These are phyloP conservation scores for Synergus laeviventris DNA, from an alignment of 2,888 invertebrate species.

Conservation along the genomic window DNA sequence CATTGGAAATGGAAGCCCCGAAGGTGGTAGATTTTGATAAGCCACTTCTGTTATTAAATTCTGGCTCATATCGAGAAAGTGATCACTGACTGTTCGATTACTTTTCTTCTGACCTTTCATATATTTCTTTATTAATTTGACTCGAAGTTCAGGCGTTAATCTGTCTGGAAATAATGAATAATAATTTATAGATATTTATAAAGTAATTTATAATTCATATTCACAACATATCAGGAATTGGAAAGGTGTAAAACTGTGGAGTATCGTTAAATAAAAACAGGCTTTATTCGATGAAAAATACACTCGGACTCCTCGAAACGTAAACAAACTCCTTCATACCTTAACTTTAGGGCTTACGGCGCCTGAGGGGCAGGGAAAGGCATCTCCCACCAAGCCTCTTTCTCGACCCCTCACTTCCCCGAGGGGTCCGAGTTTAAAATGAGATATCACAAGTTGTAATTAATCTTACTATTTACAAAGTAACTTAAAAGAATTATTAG, in stretches of 20 bases:
- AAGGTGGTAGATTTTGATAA: conserved; percentile 69
- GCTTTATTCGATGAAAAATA: conserved; percentile 2
- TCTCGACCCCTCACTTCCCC: too few species aligned
- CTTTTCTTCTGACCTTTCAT: not conserved
- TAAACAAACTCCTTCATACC: too few species aligned
- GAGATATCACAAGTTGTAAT: not conserved
- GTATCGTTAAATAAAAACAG: not conserved
- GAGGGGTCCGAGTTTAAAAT: too few species aligned
- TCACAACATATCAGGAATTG: not conserved
- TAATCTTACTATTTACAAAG: not conserved
- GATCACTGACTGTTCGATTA: conserved; percentile 42
- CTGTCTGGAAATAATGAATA: not conserved
- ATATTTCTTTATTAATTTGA: not conserved
- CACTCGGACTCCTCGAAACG: too few species aligned
- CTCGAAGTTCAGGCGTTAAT: not conserved
- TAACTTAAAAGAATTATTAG: not conserved
- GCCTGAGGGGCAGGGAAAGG: too few species aligned
- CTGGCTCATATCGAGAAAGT: conserved; percentile 63
- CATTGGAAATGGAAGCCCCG: conserved; percentile 59
- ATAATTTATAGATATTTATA: not conserved
- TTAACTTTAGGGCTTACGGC: too few species aligned
- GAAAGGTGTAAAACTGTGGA: not conserved
- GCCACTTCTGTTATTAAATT: conserved; percentile 69
- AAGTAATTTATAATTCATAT: not conserved
- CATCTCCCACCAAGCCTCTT: too few species aligned